Evolutionary conservation across 2,888 invertebrate genomes (phyloP).

Genomic region (Palloptera scutellata): DNA sequence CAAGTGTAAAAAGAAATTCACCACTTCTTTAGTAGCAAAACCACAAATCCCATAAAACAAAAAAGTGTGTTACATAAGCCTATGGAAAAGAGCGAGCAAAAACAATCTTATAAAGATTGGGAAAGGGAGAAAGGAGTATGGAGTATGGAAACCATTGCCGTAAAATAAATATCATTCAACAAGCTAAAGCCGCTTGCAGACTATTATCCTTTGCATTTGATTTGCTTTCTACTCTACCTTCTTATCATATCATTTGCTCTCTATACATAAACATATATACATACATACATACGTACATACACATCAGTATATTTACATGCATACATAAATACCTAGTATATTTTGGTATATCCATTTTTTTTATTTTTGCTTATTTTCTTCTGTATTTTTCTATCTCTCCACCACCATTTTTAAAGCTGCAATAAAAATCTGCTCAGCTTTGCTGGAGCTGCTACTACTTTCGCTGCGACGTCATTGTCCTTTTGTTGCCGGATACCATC

Average conservation of each 20-base stretch:
- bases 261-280: neutral
- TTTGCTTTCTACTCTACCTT: neutral
- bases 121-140: neutral
- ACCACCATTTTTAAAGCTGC: neutral
- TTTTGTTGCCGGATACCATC: neutral
- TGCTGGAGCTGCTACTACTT: no score
- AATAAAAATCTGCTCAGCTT: slow-evolving; percentile 24
- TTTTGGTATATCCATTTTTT: neutral
- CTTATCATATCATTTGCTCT: no score
- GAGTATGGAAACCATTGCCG: neutral
- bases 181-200: neutral
- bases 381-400: neutral
- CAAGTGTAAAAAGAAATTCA: neutral
- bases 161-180: slow-evolving; percentile 13
- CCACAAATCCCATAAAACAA: neutral
- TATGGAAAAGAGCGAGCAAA: neutral
- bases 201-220: slow-evolving; percentile 15
- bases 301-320: no score
- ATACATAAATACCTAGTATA: neutral
- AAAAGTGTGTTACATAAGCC: neutral
- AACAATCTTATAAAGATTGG: neutral
- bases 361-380: neutral
- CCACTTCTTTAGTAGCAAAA: neutral
- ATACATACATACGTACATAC: neutral
- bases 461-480: neutral